Base-by-base conservation (phyloP, 2,797 vertebrate species). In the Botia almorhae region DNA sequence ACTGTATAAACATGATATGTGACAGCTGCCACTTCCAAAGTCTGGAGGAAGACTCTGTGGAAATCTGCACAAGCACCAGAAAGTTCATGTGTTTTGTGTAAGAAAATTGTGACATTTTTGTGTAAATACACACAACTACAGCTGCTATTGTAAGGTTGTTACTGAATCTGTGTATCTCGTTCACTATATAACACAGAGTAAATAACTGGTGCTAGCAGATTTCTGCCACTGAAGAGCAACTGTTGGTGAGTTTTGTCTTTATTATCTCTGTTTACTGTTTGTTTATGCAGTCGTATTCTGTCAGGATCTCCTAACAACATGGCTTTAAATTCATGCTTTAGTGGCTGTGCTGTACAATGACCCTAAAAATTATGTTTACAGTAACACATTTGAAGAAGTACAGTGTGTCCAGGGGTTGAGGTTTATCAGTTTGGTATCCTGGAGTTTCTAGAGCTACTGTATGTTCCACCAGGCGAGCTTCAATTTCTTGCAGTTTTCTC, bases 231-330 rank as follows among this genome's bases (percentile, higher is more conserved):
- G 16, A 46, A 33, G 33, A 43, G 33, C 14, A 67, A 26, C 55
- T 5, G 8, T 55, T 67, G n/a, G 51, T 53, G 56, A 76, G 61
- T 39, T 65, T 39, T 53, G 61, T 76, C 74, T 55, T 43, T 33
- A 55, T 76, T 67, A 23, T 67, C 46, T 19, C 2, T 51, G 4
- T 16, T 11, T 11, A 19, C 13, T 67, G 48, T 55, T 67, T 67
- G 48, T 39, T 65, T 76, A 67, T 67, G 48, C 50, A 55, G 39
- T 14, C 29, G 23, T 39, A 43, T 76, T 67, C 46, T 55, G n/a
- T 76, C 63, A 43, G 63, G 61, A 67, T 67, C 13, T 76, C 53
- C 39, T 16, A 55, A 39, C 36, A 51, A 55, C 7, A 55, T 76
- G 13, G 19, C 7, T 33, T 76, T 55, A 39, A 67, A 53, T 23